Base-by-base conservation (phyloP, 2,113 vertebrate species). In the Psammodynastes pulverulentus region DNA sequence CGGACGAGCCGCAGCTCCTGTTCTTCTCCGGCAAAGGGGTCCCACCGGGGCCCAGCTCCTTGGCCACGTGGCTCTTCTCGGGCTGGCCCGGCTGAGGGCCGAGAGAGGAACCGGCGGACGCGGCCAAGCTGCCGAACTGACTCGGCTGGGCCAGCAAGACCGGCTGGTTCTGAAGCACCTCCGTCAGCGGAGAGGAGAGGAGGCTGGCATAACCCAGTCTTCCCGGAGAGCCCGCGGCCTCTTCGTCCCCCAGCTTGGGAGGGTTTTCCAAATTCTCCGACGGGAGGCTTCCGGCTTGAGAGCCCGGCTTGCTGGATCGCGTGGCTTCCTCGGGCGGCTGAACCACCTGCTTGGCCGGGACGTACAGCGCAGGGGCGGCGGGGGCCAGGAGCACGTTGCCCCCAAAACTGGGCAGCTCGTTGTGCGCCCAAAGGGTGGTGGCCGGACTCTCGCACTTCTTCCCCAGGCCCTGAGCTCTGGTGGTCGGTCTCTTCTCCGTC, bases 201-300 rank as follows among this genome's bases (percentile, higher is more conserved):
- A 99, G 97, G 95, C 98, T 98, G 6, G 99, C 98, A 89, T 98
- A 99, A 95, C 98, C 98, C 58, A 98, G 97, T 97, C 97, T 98
- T 95, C 98, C 98, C 98, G 99, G 99, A 39, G 97, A 95, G 48
- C 97, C 97, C 17, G 97, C 93, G 3, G 97, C 95, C 89, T 98
- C 98, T 26, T 97, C 97, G 62, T 98, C 98, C 89, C 98, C 98
- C 96, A 98, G 96, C 96, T 98, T 98, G 86, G 99, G 99, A 92
- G 99, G 99, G 95, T 99, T 99, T 95, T 99, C 99, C 34, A 99
- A 97, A 93, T 99, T 99, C 96, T 99, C 99, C 0, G 97, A 99
- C 43, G 97, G 94, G 17, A 97, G 96, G n/a, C 94, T 94, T 92
- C 95, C 89, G 9, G 97, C 94, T 0, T 95, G 95, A 7, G 94